These are phyloP conservation scores for Anarsia innoxiella DNA, from an alignment of 2,888 invertebrate genomes.

Conservation along the genomic window DNA sequence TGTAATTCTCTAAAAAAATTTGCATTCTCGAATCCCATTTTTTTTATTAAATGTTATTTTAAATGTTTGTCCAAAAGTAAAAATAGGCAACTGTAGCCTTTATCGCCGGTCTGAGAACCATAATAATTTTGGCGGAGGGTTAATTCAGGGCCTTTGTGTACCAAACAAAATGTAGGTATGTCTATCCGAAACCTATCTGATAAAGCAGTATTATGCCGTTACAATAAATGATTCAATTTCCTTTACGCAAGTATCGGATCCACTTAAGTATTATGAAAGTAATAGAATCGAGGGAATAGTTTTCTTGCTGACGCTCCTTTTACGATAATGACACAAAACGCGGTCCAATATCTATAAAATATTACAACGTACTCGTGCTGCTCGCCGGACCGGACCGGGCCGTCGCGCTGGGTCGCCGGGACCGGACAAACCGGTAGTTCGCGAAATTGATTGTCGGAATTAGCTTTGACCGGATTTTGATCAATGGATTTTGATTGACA, in stretches of 20 bases:
- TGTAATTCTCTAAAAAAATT: too few relatives aligned
- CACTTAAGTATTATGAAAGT: slow-evolving; percentile 74
- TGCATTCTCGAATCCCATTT: too few relatives aligned
- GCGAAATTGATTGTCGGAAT: slow-evolving; percentile 56
- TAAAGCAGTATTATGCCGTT: slow-evolving; percentile 64
- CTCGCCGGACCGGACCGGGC: slow-evolving; percentile 26
- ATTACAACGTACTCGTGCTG: slow-evolving; percentile 42
- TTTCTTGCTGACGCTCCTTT: slow-evolving; percentile 74
- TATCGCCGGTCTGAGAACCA: slow-evolving; percentile 6
- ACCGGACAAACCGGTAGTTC: slow-evolving; percentile 10
- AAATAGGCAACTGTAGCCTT: slow-evolving; percentile 2
- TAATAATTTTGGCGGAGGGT: slow-evolving; percentile 21
- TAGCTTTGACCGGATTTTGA: slow-evolving; percentile 48
- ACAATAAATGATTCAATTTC: slow-evolving; percentile 74
- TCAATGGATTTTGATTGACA: too few relatives aligned
- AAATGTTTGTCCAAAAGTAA: slow-evolving; percentile 3
- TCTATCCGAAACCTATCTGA: slow-evolving; percentile 63
- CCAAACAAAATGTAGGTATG: slow-evolving; percentile 55
- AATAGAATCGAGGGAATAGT: slow-evolving; percentile 69
- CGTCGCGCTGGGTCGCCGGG: slow-evolving; percentile 9
- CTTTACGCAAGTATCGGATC: slow-evolving; percentile 68
- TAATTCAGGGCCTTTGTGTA: slow-evolving; percentile 34
- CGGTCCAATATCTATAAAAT: slow-evolving; percentile 74
- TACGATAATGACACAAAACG: slow-evolving; percentile 72
- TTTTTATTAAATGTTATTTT: slow-evolving; percentile 1